A percentile compares a stretch with the other conserved stretches of the same genome.
phyloP scores from a whole-genome alignment of 2,797 vertebrate species.

The Chaenodraco wilsoni region DNA sequence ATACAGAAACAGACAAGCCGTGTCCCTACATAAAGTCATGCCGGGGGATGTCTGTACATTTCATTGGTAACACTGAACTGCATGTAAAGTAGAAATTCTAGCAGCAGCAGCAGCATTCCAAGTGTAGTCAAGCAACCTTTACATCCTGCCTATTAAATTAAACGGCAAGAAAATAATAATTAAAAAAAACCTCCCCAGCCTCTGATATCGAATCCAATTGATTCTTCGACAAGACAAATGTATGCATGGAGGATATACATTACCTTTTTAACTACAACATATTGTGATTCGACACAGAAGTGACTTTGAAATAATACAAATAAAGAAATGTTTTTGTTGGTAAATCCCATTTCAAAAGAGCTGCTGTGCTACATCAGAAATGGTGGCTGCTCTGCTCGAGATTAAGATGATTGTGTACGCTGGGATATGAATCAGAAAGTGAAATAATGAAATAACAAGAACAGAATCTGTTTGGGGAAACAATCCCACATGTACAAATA shows the following conservation, averaged over 20 bases:
- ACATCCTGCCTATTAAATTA: background rate
- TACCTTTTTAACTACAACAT: slow-evolving; percentile 1
- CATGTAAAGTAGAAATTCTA: background rate
- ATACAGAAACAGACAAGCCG: slow-evolving; percentile 1
- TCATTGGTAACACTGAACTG: background rate
- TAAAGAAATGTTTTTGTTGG: slow-evolving; percentile 1
- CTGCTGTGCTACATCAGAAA: background rate
- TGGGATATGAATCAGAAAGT: slow-evolving; percentile 14
- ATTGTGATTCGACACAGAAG: slow-evolving; percentile 1
- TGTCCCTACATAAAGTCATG: background rate
- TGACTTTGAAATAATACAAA: slow-evolving; percentile 26
- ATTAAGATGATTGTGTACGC: slow-evolving; percentile 1
- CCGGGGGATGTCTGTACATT: background rate
- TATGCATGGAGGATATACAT: background rate
- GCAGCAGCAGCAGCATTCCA: too few species aligned
- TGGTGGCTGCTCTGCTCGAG: background rate
- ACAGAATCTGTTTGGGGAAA: slow-evolving; percentile 34
- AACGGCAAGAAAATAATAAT: background rate
- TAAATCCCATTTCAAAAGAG: slow-evolving; percentile 5
- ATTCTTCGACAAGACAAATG: slow-evolving; percentile 15
- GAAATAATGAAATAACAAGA: slow-evolving; percentile 27
- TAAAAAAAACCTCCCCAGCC: background rate
- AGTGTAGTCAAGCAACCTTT: background rate
- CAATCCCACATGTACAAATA: slow-evolving; percentile 36
- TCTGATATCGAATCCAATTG: slow-evolving; percentile 11